Conservation (phyloP, 2,113 vertebrate species). For the Cichladusa arquata region DNA sequence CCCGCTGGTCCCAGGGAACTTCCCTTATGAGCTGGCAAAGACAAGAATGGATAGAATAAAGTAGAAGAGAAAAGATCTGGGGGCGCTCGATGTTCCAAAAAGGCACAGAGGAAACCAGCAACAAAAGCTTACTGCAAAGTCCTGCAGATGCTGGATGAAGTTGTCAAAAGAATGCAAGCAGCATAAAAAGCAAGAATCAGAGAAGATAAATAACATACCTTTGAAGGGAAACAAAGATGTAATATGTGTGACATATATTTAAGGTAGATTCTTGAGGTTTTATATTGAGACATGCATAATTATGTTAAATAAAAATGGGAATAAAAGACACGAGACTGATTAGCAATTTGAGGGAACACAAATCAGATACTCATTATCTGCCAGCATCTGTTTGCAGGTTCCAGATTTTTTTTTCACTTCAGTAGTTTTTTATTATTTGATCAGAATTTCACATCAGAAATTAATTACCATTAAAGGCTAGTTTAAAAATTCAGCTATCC, state of each 20-base stretch:
- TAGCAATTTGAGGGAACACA: not conserved
- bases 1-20: not conserved
- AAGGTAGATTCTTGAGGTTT: not conserved
- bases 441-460: not conserved
- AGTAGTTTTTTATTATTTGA: not conserved
- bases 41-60: not conserved
- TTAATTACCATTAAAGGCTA: not conserved
- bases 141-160: not conserved
- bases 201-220: not conserved
- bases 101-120: not conserved
- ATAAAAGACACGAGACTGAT: not conserved
- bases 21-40: not conserved
- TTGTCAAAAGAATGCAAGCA: not conserved
- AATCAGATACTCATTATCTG: not conserved
- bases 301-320: not conserved
- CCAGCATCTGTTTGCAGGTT: not conserved
- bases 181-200: not conserved
- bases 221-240: not conserved
- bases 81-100: not conserved
- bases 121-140: not conserved
- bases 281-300: not conserved
- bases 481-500: not conserved
- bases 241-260: not conserved
- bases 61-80: not conserved
- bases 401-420: not conserved